Evolutionary conservation across 2,888 invertebrate genomes (phyloP), one percentile per base, ranked within the genome.

Genomic region (Cryptocephalus primarius): DNA sequence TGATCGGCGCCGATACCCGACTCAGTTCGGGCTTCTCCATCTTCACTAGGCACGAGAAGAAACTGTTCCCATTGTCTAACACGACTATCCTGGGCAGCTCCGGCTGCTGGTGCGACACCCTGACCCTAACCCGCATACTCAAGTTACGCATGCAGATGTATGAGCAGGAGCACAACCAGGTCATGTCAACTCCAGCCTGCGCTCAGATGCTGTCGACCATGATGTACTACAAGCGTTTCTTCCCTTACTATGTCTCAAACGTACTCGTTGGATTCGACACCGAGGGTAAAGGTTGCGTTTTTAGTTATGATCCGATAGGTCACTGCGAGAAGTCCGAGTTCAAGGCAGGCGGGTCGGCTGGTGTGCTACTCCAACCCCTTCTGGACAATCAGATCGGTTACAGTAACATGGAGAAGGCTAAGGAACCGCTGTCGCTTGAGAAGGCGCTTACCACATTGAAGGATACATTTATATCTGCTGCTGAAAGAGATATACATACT

Each of bases 71-170:
- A 54, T 70, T 96, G 57, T 88, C 92, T 0, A 73, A 82, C 1
- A 80, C 78, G 42, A 93, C 94, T 1, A 85, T 97, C 34, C 74
- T 99, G n/a, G 95, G 91, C 1, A 90, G 91, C 46, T 83, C 91
- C 14, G 97, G 97, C 13, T 99, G 97, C 70, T 96, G 97, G 90
- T 95, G 96, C 63, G 99, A 99, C 72, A 89, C 91, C 4, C 73
- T 96, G 12, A 91, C 96, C 1, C 74, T 99, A 42, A 91, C 91
- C 9, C 80, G 89, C 55, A 73, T 91, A 52, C 69, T 96, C 32
- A 76, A 82, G 54, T 88, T 92, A 45, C 80, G 92, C 48, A 83
- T 95, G 81, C 91, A 91, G 74, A 93, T 95, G 85, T 96, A 94
- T 64, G 79, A 85, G 55, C 93, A 97, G 65, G 89, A 92, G 55